Evolutionary conservation across 2,113 vertebrate genomes (phyloP).

Genomic region (Paradoxurus hermaphroditus): DNA sequence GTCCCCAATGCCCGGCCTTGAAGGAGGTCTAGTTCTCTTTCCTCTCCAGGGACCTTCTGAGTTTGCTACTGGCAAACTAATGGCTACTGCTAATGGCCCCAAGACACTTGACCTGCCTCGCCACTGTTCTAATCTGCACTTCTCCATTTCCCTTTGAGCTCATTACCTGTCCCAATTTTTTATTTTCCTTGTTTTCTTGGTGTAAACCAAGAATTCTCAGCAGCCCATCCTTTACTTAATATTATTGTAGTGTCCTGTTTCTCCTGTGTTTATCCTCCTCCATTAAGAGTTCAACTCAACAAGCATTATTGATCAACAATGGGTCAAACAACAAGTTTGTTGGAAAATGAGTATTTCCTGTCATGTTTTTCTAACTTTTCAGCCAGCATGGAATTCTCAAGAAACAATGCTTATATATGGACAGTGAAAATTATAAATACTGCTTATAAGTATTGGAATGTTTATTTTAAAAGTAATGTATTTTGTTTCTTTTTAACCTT

Average conservation of each 20-base stretch:
- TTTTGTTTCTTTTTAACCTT: too few species aligned
- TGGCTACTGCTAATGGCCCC: too few species aligned
- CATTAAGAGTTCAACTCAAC: neutral
- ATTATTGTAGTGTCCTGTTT: neutral
- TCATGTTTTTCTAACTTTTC: neutral
- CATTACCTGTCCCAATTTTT: neutral
- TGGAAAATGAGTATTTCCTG: neutral
- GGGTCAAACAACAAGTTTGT: neutral
- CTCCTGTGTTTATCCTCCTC: neutral
- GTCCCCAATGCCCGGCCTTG: fast-evolving
- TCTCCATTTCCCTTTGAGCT: neutral
- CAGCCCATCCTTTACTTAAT: neutral
- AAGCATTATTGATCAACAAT: neutral
- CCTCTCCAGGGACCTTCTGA: neutral
- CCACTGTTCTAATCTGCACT: neutral
- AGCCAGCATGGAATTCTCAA: neutral
- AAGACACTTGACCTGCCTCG: neutral
- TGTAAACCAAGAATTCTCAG: neutral
- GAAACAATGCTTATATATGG: neutral
- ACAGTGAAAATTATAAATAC: neutral
- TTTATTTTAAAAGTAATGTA: neutral
- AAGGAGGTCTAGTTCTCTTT: neutral
- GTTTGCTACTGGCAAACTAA: neutral
- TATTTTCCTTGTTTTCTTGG: neutral
- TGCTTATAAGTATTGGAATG: neutral